A percentile compares a stretch with the other conserved stretches of the same genome.
Evolutionary conservation across 2,113 vertebrate genomes (phyloP).

Genomic region (Herpetotheres cachinnans): DNA sequence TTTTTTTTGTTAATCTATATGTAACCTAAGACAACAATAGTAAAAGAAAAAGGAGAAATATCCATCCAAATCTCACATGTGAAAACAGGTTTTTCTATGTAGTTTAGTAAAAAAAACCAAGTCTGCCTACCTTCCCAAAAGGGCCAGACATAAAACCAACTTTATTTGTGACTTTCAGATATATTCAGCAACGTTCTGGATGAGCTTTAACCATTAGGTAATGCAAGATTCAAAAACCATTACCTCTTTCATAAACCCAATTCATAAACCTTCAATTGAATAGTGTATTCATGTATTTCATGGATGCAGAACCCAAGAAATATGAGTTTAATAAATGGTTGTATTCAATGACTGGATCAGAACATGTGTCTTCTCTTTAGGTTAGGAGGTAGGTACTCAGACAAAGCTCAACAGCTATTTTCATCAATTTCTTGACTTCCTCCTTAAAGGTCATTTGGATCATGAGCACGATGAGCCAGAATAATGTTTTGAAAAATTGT

Average conservation of each 20-base stretch:
- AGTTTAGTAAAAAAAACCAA: not conserved
- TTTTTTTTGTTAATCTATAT: not conserved
- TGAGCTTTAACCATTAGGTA: not conserved
- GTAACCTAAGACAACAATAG: not conserved
- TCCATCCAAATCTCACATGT: not conserved
- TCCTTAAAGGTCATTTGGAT: not conserved
- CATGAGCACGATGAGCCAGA: not conserved
- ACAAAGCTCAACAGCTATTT: not conserved
- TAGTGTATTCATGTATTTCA: not conserved
- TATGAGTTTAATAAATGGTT: not conserved
- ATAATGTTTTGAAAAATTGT: not conserved
- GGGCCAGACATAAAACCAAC: not conserved
- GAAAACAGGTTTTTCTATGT: constrained; percentile 11
- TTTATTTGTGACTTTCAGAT: not conserved
- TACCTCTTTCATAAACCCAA: not conserved
- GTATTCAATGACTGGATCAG: not conserved
- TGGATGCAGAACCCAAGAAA: not conserved
- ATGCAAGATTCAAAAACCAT: not conserved
- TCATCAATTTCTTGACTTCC: not conserved
- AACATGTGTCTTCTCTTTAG: not conserved
- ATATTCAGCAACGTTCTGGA: not conserved
- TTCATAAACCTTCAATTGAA: not conserved
- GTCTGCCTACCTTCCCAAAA: not conserved
- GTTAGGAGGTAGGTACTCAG: not conserved
- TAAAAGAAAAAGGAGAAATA: not conserved